Conservation (phyloP, 2,113 vertebrate species). For the Cricetomys ansorgei region DNA sequence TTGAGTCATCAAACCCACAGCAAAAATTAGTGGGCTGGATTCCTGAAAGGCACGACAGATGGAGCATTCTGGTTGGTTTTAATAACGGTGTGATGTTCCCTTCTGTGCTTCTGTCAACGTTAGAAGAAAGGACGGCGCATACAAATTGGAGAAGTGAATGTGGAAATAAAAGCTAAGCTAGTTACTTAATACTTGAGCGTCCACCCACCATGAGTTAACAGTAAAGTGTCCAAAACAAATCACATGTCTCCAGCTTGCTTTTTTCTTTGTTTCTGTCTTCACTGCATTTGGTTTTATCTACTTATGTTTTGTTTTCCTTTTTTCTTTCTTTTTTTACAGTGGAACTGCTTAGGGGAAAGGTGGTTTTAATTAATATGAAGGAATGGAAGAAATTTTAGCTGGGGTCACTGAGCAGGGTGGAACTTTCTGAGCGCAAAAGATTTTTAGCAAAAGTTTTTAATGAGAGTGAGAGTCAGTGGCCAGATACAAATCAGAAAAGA, state of each 20-base stretch:
- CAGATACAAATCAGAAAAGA: conserved; percentile 19
- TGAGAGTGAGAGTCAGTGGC: conserved; percentile 38
- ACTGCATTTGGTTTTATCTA: background rate
- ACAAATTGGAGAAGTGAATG: conserved; percentile 9
- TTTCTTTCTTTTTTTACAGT: conserved; percentile 13
- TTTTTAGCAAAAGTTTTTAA: conserved; percentile 64
- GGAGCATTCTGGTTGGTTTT: conserved; percentile 65
- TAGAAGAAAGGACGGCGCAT: conserved; percentile 22
- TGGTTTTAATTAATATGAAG: conserved; percentile 71
- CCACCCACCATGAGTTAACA: background rate
- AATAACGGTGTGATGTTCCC: conserved; percentile 57
- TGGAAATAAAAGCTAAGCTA: conserved; percentile 7
- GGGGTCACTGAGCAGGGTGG: conserved; percentile 43
- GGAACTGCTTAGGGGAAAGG: background rate
- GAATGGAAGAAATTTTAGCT: conserved; percentile 67
- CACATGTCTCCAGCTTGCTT: background rate
- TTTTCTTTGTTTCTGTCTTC: conserved; percentile 18
- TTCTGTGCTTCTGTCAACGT: conserved; percentile 52
- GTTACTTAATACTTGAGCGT: conserved; percentile 24
- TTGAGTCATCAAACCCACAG: conserved; percentile 74
- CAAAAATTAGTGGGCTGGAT: conserved; percentile 67
- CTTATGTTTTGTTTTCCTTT: background rate
- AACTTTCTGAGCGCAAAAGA: conserved; percentile 31
- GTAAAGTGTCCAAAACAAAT: background rate
- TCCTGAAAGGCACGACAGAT: conserved; percentile 78